Base-by-base conservation (phyloP, 2,888 invertebrate species). In the Xestobium rufovillosum region DNA sequence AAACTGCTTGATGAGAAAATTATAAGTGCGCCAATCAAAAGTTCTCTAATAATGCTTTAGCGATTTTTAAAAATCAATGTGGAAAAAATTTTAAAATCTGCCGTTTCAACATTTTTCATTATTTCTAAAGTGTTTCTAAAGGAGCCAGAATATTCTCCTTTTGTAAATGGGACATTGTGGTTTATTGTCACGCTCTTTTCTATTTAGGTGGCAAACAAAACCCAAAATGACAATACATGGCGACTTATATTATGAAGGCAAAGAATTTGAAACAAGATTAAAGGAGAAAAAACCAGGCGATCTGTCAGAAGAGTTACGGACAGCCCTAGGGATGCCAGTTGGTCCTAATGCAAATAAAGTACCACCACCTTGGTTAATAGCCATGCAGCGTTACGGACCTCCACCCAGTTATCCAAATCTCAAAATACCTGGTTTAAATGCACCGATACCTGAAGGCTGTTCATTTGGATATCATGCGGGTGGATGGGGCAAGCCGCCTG, bases 401-500 rank as follows among this genome's bases (percentile, higher is more conserved):
- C 98, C 98, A 2, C 98, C 98, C 0, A 95, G 95, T 33, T 98
- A 98, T 70, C 97, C 98, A 0, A 96, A 95, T 70, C 71, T 98
- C 14, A 97, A 96, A 70, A 92, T 98, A 57, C 90, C 96, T 0
- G 97, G 97, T 0, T 70, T 98, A 3, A 98, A 97, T 70, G 95
- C 96, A 2, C 95, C 97, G 1, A 98, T 98, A 53, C 98, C 98
- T 0, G 97, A 96, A 42, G 83, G 84, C 2, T 97, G 96, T 59
- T 87, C 94, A 0, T 98, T 98, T 65, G 98, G 98, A 11, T 98
- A 98, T 66, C 97, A 98, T 69, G 96, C 97, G 1, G 98, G 95
- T 25, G 97, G 97, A 14, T 98, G 97, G 97, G 97, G 98, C 41
- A 98, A 98, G 64, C 98, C 98, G 8, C 98, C 98, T 0, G 98